phyloP scores from a whole-genome alignment of 2,797 vertebrate species.

The Macrochelys suwanniensis region DNA sequence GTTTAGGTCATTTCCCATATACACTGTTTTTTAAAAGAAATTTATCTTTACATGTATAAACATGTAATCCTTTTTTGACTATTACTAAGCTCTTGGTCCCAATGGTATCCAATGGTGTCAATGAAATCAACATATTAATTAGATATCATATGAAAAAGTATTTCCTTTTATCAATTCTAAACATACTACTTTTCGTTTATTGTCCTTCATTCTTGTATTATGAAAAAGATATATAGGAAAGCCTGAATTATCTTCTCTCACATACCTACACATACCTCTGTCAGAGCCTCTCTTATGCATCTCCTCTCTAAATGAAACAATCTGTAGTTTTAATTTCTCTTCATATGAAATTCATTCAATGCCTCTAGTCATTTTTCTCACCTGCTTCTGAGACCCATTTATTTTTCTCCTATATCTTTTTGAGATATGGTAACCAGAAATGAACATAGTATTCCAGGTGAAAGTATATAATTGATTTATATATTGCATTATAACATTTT shows the following conservation, averaged over 20 bases:
- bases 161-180: background rate
- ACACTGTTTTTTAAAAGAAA: background rate
- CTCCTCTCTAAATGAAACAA: background rate
- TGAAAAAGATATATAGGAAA: background rate
- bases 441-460: background rate
- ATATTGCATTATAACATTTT: background rate
- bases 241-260: background rate
- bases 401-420: background rate
- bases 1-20: background rate
- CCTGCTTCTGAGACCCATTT: background rate
- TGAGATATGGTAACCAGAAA: background rate
- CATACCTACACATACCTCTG: background rate
- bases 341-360: background rate
- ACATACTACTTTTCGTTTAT: background rate
- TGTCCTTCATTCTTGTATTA: background rate
- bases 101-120: background rate
- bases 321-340: background rate
- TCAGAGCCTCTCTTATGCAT: background rate
- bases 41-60: background rate
- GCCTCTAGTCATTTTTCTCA: background rate
- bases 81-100: background rate
- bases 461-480: background rate
- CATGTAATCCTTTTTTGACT: background rate
- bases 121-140: background rate
- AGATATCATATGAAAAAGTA: background rate